phyloP scores from a whole-genome alignment of 2,888 invertebrate species.

The Oscheius myriophilus region DNA sequence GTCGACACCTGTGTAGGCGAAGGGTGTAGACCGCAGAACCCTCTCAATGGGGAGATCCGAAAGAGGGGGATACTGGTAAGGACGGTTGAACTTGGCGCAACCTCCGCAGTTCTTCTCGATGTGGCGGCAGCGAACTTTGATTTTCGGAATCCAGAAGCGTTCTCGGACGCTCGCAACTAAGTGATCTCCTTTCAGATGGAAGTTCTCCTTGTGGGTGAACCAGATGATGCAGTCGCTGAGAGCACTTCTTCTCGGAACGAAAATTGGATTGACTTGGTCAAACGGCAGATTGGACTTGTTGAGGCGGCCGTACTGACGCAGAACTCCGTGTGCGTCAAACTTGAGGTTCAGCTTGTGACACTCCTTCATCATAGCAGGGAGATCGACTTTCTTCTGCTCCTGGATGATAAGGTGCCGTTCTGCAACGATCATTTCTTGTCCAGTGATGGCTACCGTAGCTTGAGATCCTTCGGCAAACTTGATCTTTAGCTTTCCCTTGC shows the following conservation, averaged over 20 bases:
- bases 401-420: background rate
- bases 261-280: background rate
- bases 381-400: background rate
- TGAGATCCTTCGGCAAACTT: too few relatives aligned
- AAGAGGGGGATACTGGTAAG: too few relatives aligned
- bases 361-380: too few relatives aligned
- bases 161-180: too few relatives aligned
- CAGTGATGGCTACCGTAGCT: background rate
- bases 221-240: background rate
- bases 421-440: background rate
- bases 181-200: too few relatives aligned
- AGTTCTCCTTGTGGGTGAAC: too few relatives aligned
- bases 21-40: conserved; percentile 32
- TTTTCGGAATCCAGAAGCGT: too few relatives aligned
- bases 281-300: background rate
- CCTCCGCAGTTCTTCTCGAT: background rate
- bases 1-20: conserved; percentile 44
- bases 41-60: background rate
- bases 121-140: background rate
- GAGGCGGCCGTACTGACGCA: background rate
- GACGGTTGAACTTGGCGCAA: too few relatives aligned
- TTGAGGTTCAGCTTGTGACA: background rate
- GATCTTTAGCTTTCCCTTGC: background rate
- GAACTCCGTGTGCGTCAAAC: background rate
- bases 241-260: background rate